A percentile compares a stretch with the other conserved stretches of the same genome.
Evolutionary conservation across 2,888 invertebrate genomes (phyloP).

Genomic region (Brachynemurus nebulosus): DNA sequence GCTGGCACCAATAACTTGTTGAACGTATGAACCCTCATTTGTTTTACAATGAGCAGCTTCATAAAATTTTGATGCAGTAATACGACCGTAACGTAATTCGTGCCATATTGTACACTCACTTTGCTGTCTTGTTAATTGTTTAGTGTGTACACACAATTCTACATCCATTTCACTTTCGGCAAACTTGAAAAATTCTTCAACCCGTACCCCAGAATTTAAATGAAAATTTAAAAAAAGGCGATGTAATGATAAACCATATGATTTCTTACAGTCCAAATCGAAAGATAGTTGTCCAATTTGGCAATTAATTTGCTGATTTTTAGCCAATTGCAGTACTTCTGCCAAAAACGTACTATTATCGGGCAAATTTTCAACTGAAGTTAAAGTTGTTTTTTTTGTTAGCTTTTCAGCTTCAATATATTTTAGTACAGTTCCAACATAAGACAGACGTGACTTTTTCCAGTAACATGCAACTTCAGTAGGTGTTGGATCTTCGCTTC

Average conservation of each 20-base stretch:
- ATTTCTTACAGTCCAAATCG: conserved; percentile 6
- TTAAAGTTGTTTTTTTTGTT: not conserved
- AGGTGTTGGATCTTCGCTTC: conserved; percentile 14
- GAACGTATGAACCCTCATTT: not conserved
- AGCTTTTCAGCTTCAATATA: conserved; percentile 10
- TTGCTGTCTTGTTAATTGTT: not conserved
- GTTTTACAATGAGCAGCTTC: not conserved
- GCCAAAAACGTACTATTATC: conserved; percentile 11
- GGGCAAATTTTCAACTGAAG: conserved; percentile 9
- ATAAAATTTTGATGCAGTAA: too few relatives aligned
- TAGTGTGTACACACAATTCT: not conserved
- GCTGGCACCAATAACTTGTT: too few relatives aligned
- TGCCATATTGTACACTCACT: not conserved
- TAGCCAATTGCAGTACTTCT: conserved; percentile 9
- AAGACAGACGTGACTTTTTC: conserved; percentile 15
- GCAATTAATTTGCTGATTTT: conserved; percentile 7
- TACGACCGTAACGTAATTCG: not conserved
- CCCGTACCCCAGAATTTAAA: not conserved
- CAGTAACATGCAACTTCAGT: conserved; percentile 17
- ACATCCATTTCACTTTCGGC: not conserved
- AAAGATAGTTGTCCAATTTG: conserved; percentile 10
- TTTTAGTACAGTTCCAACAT: conserved; percentile 15
- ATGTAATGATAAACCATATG: conserved; percentile 9
- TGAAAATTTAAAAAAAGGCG: conserved; percentile 3
- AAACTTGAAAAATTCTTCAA: not conserved